Conservation (phyloP, 2,888 invertebrate genomes). For the Ditula angustiorana region DNA sequence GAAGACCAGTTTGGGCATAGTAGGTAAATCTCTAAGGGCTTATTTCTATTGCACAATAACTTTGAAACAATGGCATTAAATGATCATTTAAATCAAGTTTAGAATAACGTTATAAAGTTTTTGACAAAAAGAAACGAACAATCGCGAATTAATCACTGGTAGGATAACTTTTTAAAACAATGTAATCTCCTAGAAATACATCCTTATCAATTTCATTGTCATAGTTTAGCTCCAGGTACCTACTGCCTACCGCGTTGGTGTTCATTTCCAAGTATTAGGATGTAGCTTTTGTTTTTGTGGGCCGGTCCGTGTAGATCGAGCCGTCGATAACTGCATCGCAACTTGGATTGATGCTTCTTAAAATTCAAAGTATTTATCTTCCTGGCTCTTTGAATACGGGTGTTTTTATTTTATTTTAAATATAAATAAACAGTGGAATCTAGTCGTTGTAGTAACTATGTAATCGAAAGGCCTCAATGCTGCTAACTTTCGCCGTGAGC, state of each 20-base stretch:
- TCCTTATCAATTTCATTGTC: slow-evolving; percentile 15
- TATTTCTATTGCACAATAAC: slow-evolving; percentile 28
- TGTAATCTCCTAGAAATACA: slow-evolving; percentile 10
- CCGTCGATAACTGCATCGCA: slow-evolving; percentile 18
- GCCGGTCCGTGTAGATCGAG: slow-evolving; percentile 12
- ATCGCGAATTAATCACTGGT: slow-evolving; percentile 5
- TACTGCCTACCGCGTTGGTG: slow-evolving; percentile 19
- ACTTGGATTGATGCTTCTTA: slow-evolving; percentile 19
- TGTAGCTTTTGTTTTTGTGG: slow-evolving; percentile 26
- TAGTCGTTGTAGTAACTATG: no score
- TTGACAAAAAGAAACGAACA: neutral
- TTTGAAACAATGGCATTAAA: slow-evolving; percentile 17
- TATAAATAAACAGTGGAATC: no score
- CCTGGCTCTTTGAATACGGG: neutral
- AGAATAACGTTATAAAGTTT: slow-evolving; percentile 2
- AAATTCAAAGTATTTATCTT: slow-evolving; percentile 15
- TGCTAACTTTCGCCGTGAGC: no score
- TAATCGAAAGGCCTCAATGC: no score
- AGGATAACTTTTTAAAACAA: neutral
- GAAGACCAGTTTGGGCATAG: slow-evolving; percentile 69
- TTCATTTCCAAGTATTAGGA: slow-evolving; percentile 27
- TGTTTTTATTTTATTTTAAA: no score
- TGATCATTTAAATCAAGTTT: slow-evolving; percentile 5
- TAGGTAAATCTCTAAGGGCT: slow-evolving; percentile 37
- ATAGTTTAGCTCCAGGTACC: slow-evolving; percentile 23